Conservation (phyloP, 2,113 vertebrate genomes). For the Marcusenius ussheri region DNA sequence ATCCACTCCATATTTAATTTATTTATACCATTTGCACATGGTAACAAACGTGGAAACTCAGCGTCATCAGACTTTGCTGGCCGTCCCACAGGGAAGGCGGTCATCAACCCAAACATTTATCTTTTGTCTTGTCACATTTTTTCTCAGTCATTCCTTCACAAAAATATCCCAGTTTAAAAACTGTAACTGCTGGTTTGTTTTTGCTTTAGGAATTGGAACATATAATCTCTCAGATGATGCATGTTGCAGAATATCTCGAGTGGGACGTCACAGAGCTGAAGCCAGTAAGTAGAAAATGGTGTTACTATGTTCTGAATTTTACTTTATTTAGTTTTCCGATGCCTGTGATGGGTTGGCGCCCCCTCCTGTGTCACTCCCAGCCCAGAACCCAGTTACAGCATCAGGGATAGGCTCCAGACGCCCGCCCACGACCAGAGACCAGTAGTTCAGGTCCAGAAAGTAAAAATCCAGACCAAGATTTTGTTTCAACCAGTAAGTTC, state of each 20-base stretch:
- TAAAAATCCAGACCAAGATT: no score
- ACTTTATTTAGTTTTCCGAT: neutral
- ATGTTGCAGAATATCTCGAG: conserved; percentile 75
- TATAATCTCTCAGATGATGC: conserved; percentile 79
- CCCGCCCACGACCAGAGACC: neutral
- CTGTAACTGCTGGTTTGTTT: neutral
- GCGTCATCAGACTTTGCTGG: neutral
- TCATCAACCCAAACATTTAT: conserved; percentile 26
- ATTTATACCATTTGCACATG: neutral
- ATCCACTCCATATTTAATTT: neutral
- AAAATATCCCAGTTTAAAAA: neutral
- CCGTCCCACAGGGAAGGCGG: neutral
- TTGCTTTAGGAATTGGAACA: conserved; percentile 67
- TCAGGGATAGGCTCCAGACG: neutral
- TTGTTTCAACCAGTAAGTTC: no score
- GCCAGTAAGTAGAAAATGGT: conserved; percentile 63
- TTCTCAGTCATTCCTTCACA: neutral
- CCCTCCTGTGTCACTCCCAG: neutral
- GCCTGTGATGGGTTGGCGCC: neutral
- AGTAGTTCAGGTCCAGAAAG: no score
- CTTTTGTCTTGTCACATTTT: conserved; percentile 31
- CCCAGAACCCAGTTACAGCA: no score
- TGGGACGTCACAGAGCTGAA: conserved; percentile 85
- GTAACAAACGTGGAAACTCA: neutral
- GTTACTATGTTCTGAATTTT: neutral